Conservation (phyloP, 2,113 vertebrate genomes). For the Campylorhamphus procurvoides region DNA sequence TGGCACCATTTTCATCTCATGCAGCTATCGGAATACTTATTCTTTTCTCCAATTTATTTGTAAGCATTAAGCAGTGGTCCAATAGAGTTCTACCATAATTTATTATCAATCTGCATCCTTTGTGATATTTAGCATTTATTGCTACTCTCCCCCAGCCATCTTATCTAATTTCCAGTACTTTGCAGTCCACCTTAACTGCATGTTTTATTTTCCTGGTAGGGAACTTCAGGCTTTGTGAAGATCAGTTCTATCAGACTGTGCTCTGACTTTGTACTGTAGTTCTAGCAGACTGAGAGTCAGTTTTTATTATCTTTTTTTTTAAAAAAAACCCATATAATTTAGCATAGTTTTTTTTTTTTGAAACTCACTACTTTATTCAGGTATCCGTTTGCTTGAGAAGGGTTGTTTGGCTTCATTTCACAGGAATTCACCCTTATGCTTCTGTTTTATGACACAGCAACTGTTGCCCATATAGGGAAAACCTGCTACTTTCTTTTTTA, state of each 20-base stretch:
- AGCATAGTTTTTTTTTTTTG: not conserved
- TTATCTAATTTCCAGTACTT: not conserved
- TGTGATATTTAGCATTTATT: not conserved
- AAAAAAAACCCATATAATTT: not conserved
- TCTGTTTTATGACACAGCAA: not conserved
- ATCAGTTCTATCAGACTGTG: not conserved
- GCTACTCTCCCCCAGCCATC: not conserved
- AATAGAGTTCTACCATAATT: not conserved
- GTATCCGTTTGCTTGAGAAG: not conserved
- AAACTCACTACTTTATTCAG: not conserved
- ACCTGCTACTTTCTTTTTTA: not conserved
- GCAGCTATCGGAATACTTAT: rapidly evolving
- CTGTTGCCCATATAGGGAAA: not conserved
- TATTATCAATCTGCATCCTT: not conserved
- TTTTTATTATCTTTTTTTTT: not conserved
- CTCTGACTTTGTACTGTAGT: not conserved
- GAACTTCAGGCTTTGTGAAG: not conserved
- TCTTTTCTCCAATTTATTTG: not conserved
- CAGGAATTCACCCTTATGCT: not conserved
- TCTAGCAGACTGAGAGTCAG: not conserved
- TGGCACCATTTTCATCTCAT: not conserved
- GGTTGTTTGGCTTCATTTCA: not conserved
- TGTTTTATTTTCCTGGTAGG: not conserved
- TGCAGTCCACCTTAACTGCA: not conserved
- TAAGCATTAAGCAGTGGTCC: not conserved